These are phyloP conservation scores for Pipa parva DNA, from an alignment of 2,113 vertebrate species.

Conservation along the genomic window DNA sequence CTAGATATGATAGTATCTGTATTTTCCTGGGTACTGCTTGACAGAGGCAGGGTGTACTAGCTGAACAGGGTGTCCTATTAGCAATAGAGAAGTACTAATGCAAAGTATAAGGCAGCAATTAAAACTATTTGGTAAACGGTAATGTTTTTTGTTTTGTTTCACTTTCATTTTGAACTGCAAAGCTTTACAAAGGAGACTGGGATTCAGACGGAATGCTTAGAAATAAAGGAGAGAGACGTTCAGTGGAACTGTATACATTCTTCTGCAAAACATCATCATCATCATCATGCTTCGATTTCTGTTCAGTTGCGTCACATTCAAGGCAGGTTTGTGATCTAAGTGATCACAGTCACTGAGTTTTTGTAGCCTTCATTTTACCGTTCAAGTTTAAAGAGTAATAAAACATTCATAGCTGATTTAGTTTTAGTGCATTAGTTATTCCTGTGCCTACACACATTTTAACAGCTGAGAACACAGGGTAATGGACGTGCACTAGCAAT, in stretches of 20 bases:
- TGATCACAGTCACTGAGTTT: constrained; percentile 5
- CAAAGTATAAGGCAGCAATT: constrained; percentile 39
- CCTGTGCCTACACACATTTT: constrained; percentile 14
- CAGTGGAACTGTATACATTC: constrained; percentile 17
- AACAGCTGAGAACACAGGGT: constrained; percentile 4
- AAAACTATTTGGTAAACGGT: constrained; percentile 23
- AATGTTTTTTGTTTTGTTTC: constrained; percentile 1
- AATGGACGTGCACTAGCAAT: background rate
- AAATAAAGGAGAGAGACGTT: constrained; percentile 8
- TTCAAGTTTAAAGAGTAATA: constrained; percentile 61
- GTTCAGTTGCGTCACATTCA: constrained; percentile 35
- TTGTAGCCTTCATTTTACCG: constrained; percentile 48
- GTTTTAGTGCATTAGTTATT: constrained; percentile 51
- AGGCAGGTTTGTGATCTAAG: constrained; percentile 13
- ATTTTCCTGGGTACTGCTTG: background rate
- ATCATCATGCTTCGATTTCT: constrained; percentile 16
- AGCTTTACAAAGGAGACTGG: constrained; percentile 22
- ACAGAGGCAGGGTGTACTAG: constrained; percentile 3
- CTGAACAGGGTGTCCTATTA: constrained; percentile 19
- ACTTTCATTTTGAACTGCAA: background rate
- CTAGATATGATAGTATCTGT: background rate
- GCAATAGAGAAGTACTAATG: constrained; percentile 53
- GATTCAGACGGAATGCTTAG: constrained; percentile 7
- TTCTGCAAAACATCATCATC: constrained; percentile 4
- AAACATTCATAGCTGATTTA: constrained; percentile 61